Base-by-base conservation (phyloP, 2,888 invertebrate species). In the Allolobophora icterica region DNA sequence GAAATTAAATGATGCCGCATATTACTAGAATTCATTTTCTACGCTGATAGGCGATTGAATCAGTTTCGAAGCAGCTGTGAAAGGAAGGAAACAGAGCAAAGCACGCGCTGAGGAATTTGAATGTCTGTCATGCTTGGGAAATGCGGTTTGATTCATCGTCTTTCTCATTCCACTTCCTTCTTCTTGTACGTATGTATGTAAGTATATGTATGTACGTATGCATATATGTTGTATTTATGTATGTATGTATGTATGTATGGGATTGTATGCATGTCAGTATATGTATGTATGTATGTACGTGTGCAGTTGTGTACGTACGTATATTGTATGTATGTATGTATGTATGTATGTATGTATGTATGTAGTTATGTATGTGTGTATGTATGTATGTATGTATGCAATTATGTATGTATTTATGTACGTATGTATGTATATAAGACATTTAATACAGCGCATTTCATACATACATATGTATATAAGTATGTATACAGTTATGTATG, bases 171-270 rank as follows among this genome's bases (percentile, higher is more conserved):
- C 52, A 24, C 24, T 24, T 52, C 52, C 52, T 24, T 52, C 11
- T 52, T 52, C 52, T 15, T 52, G 5, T 52, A 5, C 24, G 2
- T 52, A 5, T 52, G 2, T 52, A 42, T 42, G 42, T 21, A 24
- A 38, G 38, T 8, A 5, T 24, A 52, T 24, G 52, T 19, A 17
- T 0, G 30, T 89, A 17, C 87, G 15, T 90, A 42, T 90, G 84
- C 15, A 90, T 84, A 87, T 90, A 38, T 90, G 90, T 90, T 90
- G 58, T 90, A 38, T 90, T 83, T 90, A 38, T 90, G 90, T 90
- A 58, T 90, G 90, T 90, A 38, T 90, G 90, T 90, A 38, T 90
- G 90, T 90, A 38, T 90, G 90, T 90, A 38, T 90, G 90, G 87
- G 30, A n/a, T n/a, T 90, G 90, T 90, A 38, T 90, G 90, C 84